Evolutionary conservation across 2,888 invertebrate species (phyloP).

Genomic region (Gymnocheta viridis): DNA sequence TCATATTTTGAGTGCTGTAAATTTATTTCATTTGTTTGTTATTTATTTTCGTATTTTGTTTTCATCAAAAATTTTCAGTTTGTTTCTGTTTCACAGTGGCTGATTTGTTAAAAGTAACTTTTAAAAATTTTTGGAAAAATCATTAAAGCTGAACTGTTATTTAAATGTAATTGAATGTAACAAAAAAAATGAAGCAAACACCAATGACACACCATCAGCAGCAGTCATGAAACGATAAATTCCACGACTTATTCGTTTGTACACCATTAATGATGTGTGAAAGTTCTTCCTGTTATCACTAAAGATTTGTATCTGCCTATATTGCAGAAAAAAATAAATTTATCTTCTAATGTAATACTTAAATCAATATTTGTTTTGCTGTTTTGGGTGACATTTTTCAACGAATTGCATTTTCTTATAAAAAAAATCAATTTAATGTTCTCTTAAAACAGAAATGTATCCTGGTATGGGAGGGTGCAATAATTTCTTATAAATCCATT

Average conservation of each 20-base stretch:
- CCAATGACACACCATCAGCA: neutral
- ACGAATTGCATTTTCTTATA: no score
- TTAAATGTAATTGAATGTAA: slow-evolving; percentile 38
- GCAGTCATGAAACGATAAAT: neutral
- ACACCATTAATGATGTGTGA: slow-evolving; percentile 2
- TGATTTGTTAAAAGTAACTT: slow-evolving; percentile 41
- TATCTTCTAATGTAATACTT: neutral
- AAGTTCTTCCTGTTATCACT: slow-evolving; percentile 16
- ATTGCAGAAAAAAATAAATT: neutral
- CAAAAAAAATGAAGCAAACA: neutral
- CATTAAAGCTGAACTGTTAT: slow-evolving; percentile 62
- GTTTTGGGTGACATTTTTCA: neutral
- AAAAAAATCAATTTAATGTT: no score
- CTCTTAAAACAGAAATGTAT: no score
- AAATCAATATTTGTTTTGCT: neutral
- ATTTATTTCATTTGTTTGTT: slow-evolving; percentile 47
- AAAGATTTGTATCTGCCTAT: neutral
- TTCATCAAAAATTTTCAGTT: slow-evolving; percentile 27
- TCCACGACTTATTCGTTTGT: slow-evolving; percentile 16
- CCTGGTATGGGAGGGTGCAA: no score
- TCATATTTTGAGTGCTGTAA: slow-evolving; percentile 57
- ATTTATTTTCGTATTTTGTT: slow-evolving; percentile 53
- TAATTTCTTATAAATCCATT: no score
- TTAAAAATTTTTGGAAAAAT: slow-evolving; percentile 47
- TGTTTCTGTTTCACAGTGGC: slow-evolving; percentile 46